These are phyloP conservation scores for Aplidium turbinatum DNA, from an alignment of 23 tunicate genomes.

Conservation along the genomic window DNA sequence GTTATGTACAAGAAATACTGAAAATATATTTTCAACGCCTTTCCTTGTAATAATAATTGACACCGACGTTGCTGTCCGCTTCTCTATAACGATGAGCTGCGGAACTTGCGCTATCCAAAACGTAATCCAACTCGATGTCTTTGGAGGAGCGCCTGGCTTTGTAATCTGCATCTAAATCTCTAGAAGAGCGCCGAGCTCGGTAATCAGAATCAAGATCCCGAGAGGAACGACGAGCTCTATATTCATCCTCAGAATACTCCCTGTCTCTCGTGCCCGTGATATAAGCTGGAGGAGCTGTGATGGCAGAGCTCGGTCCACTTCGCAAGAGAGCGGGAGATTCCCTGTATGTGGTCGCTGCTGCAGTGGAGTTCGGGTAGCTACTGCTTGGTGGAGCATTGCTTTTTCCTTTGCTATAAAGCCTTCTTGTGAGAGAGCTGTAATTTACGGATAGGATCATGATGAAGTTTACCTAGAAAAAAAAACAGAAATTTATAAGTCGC, in stretches of 20 bases:
- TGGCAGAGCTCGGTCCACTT: conserved; percentile 14
- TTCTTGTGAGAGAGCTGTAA: conserved; percentile 60
- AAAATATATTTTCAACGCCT: too few relatives aligned
- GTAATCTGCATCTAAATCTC: conserved; percentile 4
- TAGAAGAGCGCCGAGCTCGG: conserved; percentile 16
- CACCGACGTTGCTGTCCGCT: conserved; percentile 80
- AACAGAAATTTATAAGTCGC: not conserved
- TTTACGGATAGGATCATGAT: conserved; percentile 52
- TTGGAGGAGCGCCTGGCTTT: conserved; percentile 47
- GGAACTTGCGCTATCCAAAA: conserved; percentile 47
- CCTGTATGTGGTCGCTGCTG: conserved; percentile 19
- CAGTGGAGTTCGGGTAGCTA: not conserved
- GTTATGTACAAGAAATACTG: too few relatives aligned
- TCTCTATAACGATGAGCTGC: conserved; percentile 23
- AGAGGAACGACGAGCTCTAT: conserved; percentile 43
- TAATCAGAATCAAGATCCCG: conserved; percentile 78
- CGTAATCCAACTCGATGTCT: conserved; percentile 80
- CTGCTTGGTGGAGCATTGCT: not conserved
- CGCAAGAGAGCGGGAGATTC: conserved; percentile 39
- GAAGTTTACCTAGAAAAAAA: conserved; percentile 55
- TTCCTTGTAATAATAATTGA: conserved; percentile 80
- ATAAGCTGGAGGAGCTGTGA: conserved; percentile 39
- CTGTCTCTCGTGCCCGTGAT: conserved; percentile 44
- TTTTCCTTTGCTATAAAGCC: not conserved
- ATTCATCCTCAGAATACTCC: conserved; percentile 10